phyloP scores from a whole-genome alignment of 2,113 vertebrate genomes.

The Cygnus atratus region DNA sequence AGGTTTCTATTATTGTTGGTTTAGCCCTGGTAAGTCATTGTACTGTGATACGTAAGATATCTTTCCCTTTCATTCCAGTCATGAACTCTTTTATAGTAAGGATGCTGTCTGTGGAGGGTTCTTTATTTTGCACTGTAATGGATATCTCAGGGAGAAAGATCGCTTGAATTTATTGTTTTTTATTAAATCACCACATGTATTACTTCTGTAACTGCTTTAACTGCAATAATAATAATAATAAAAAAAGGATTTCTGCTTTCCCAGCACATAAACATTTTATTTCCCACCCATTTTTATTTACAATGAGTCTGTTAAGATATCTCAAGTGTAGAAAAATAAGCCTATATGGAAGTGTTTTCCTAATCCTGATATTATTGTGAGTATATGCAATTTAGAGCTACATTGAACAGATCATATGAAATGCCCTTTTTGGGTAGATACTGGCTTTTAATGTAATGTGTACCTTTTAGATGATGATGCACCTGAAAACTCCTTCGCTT shows the following conservation, averaged over 20 bases:
- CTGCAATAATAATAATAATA: not conserved
- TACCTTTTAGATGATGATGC: conserved; percentile 78
- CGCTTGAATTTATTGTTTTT: not conserved
- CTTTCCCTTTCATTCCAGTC: not conserved
- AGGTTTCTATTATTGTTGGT: not conserved
- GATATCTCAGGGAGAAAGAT: not conserved
- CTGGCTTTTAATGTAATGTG: not conserved
- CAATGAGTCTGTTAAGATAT: not conserved
- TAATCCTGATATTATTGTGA: not conserved
- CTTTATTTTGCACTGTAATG: not conserved
- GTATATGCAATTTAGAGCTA: not conserved
- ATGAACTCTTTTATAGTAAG: not conserved
- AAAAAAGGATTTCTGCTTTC: not conserved
- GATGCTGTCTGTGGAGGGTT: not conserved
- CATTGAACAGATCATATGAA: not conserved
- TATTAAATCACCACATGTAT: not conserved
- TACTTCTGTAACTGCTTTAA: not conserved
- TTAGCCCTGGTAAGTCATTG: not conserved
- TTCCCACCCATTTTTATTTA: not conserved
- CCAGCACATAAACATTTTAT: not conserved
- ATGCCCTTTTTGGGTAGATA: not conserved
- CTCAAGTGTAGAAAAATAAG: not conserved
- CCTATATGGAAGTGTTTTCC: not conserved
- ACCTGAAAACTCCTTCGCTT: conserved; percentile 74
- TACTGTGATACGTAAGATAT: not conserved